Conservation (phyloP, 2,113 vertebrate genomes). For the Dicerorhinus sumatrensis region DNA sequence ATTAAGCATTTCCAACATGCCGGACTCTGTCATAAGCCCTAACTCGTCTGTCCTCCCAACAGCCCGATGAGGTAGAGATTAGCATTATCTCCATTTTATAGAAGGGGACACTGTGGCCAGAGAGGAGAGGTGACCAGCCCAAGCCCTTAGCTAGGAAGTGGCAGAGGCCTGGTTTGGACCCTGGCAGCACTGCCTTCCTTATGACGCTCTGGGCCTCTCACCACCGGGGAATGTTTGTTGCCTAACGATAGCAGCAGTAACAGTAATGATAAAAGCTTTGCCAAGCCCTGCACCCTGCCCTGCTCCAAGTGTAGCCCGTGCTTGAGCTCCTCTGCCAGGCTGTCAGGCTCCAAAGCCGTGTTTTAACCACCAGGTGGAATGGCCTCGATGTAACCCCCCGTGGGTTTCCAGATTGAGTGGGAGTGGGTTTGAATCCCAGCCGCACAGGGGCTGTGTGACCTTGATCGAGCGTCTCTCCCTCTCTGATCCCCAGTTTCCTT, state of each 20-base stretch:
- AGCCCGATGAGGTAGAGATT: neutral
- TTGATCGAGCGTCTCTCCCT: neutral
- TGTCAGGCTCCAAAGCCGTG: neutral
- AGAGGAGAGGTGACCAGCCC: neutral
- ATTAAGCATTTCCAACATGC: neutral
- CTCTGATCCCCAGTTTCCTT: neutral
- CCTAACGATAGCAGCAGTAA: neutral
- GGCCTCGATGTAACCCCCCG: neutral
- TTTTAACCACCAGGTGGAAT: neutral
- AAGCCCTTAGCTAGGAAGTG: neutral
- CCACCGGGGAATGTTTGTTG: neutral
- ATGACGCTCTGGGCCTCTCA: neutral
- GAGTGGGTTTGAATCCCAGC: neutral
- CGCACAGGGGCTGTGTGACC: neutral
- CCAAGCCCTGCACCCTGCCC: fast-evolving
- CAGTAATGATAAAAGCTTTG: fast-evolving
- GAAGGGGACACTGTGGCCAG: neutral
- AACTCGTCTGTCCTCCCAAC: neutral
- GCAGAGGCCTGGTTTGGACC: neutral
- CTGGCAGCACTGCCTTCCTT: neutral
- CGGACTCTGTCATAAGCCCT: neutral
- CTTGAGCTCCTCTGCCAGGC: neutral
- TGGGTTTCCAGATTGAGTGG: neutral
- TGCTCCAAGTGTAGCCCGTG: fast-evolving
- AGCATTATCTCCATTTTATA: neutral